A percentile compares a stretch with the other conserved stretches of the same genome.
Evolutionary conservation across 2,797 vertebrate genomes (phyloP).

Genomic region (Eulemur rubriventer): DNA sequence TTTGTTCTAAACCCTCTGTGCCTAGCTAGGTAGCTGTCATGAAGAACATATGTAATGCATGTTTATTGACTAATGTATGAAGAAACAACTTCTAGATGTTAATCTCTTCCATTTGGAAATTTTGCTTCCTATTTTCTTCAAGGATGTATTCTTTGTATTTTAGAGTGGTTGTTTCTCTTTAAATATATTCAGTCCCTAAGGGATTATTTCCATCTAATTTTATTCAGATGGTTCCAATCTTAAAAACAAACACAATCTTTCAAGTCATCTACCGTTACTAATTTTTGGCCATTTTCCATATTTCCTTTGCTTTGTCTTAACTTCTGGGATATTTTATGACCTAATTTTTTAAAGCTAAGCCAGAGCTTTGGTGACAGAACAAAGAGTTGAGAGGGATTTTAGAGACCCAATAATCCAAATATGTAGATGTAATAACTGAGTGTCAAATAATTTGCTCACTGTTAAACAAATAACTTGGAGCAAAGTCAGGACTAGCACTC

Average conservation of each 20-base stretch:
- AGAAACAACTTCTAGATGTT: slow-evolving; percentile 56
- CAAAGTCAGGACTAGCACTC: background rate
- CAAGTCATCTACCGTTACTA: slow-evolving; percentile 76
- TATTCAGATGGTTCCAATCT: slow-evolving; percentile 74
- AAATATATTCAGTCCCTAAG: slow-evolving; percentile 72
- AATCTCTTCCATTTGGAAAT: slow-evolving; percentile 52
- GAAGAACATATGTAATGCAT: background rate
- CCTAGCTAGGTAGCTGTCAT: background rate
- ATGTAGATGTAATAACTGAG: background rate
- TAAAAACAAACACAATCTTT: slow-evolving; percentile 79
- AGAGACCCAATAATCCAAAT: background rate
- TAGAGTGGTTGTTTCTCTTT: slow-evolving; percentile 57
- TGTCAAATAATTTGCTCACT: slow-evolving; percentile 32
- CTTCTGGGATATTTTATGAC: slow-evolving; percentile 48
- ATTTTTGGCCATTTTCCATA: slow-evolving; percentile 74
- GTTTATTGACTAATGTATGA: slow-evolving; percentile 7
- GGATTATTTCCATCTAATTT: slow-evolving; percentile 76
- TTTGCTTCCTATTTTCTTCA: slow-evolving; percentile 65
- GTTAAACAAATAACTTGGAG: background rate
- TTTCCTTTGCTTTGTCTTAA: slow-evolving; percentile 71
- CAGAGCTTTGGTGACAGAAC: background rate
- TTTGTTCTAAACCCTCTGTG: background rate
- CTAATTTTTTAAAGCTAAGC: slow-evolving; percentile 37
- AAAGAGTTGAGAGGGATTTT: slow-evolving; percentile 4
- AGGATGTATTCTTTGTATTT: slow-evolving; percentile 52